Conservation (phyloP, 2,113 vertebrate genomes). For the Alectura lathami region DNA sequence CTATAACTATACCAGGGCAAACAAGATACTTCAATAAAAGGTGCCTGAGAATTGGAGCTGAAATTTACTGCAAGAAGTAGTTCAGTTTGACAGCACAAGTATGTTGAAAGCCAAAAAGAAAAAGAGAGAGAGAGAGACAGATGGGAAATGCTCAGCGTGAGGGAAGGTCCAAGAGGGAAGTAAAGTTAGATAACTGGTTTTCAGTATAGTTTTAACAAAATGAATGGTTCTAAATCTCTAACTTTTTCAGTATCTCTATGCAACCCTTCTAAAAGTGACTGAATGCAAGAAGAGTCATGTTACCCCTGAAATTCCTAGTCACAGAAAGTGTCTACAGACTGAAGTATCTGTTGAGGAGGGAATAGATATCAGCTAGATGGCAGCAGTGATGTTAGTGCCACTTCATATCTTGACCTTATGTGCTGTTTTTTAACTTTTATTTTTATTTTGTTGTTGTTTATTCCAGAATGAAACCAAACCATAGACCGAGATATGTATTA, state of each 20-base stretch:
- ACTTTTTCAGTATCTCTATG: neutral
- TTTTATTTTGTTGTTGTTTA: neutral
- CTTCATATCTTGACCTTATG: neutral
- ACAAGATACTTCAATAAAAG: conserved; percentile 54
- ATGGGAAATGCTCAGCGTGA: neutral
- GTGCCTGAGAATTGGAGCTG: neutral
- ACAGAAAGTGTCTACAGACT: neutral
- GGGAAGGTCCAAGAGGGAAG: neutral
- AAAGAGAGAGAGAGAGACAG: neutral
- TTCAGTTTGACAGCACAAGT: conserved; percentile 11
- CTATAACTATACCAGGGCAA: conserved; percentile 12
- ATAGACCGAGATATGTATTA: neutral
- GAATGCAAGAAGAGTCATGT: neutral
- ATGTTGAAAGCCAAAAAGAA: neutral
- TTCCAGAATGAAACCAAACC: neutral
- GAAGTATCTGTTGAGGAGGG: neutral
- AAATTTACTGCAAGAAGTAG: conserved; percentile 47
- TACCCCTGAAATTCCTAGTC: neutral
- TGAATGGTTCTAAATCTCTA: neutral
- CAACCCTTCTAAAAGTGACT: neutral
- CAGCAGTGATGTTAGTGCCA: neutral
- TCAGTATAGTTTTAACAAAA: neutral
- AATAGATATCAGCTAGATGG: neutral
- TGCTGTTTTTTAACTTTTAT: neutral
- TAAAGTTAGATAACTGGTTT: neutral